Base-by-base conservation (phyloP, 1,140 invertebrate genomes). In the Gryon sp. region DNA sequence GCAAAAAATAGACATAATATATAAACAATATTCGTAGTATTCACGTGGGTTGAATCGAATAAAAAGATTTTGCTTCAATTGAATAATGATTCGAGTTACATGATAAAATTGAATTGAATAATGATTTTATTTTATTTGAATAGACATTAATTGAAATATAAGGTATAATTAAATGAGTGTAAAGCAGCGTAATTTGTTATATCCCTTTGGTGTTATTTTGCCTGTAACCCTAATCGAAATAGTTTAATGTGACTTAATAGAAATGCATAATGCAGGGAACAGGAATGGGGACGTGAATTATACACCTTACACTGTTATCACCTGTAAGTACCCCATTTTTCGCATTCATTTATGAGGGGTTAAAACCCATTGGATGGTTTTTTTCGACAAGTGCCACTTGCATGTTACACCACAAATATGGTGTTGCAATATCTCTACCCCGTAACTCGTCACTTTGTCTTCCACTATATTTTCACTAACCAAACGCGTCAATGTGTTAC, bases 311-410 rank as follows among this genome's bases (percentile, higher is more conserved):
- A 32, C 41, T 22, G 52, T 75, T 78, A 57, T 63, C 76, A 78
- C 76, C 72, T 78, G 72, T 55, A 30, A 55, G 48, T 30, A 18
- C 9, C 41, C 52, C 14, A 26, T 20, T n/a, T n/a, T n/a, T n/a
- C n/a, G 30, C 34, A 12, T 12, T 18, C 15, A 26, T 36, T 40
- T 57, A 20, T 52, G 65, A 77, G 75, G 68, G 75, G 68, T 68
- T 78, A 57, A 46, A 65, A 72, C 12, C 11, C 11, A 66, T 50
- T 73, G 55, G 65, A 46, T 57, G 59, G 36, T 53, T 55, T 76
- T 65, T 73, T 73, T 66, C 55, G 66, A 68, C 62, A 73, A 72
- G 68, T 69, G 57, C 43, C 40, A 72, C 66, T 77, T 66, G 30
- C 46, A 62, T 45, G 66, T 55, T 65, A 18, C 55, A 43, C 62